Conservation (phyloP, 2,113 vertebrate genomes). For the Ammodytes dubius region DNA sequence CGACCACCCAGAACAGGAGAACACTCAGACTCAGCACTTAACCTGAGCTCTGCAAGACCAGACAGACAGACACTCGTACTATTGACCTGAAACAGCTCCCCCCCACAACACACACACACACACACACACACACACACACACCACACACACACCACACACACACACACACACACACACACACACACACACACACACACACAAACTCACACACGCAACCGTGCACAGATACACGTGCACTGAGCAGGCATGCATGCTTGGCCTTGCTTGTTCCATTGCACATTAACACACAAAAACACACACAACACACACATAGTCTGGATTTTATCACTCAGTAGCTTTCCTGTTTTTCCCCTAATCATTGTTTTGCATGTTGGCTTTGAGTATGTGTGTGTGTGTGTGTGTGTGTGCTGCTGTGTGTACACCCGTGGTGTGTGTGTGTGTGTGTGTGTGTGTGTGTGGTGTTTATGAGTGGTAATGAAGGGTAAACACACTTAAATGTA, state of each 20-base stretch:
- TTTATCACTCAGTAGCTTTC: background rate
- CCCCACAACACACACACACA: slow-evolving; percentile 28
- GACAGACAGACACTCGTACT: slow-evolving; percentile 75
- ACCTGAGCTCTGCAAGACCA: slow-evolving; percentile 62
- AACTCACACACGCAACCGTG: slow-evolving; percentile 8
- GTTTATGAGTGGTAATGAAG: slow-evolving; percentile 28
- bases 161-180: slow-evolving; percentile 9
- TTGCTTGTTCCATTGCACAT: slow-evolving; percentile 7
- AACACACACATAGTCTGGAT: no score
- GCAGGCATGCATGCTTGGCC: slow-evolving; percentile 1
- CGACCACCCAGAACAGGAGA: slow-evolving; percentile 64
- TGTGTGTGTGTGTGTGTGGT: background rate
- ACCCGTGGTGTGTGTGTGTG: background rate
- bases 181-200: background rate
- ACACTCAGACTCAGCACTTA: slow-evolving; percentile 72
- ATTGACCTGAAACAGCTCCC: slow-evolving; percentile 79
- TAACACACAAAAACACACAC: background rate
- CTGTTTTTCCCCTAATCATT: slow-evolving; percentile 33
- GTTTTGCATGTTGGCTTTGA: slow-evolving; percentile 26
- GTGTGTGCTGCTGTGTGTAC: background rate
- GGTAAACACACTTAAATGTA: slow-evolving; percentile 46
- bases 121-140: slow-evolving; percentile 17
- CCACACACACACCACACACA: no score
- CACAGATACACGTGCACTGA: slow-evolving; percentile 31
- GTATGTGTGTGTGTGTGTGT: background rate